Base-by-base conservation (phyloP, 2,888 invertebrate species). In the Shargacucullia verbasci region DNA sequence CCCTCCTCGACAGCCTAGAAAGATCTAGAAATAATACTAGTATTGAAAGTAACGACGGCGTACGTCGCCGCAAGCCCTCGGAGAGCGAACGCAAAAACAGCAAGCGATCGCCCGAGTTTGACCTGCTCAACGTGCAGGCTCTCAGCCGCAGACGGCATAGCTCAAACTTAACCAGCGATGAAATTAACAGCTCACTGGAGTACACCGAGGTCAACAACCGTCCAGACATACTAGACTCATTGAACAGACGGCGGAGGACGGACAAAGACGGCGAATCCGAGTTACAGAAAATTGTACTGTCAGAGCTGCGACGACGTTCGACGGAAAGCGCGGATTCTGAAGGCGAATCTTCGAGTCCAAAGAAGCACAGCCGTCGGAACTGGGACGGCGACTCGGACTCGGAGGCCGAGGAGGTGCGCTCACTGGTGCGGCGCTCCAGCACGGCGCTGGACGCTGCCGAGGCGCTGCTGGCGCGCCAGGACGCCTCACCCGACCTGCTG, bases 391-490 rank as follows among this genome's bases (percentile, higher is more conserved):
- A 94, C 75, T 95, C 96, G 45, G 96, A 96, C 79, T 96, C 96
- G 53, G 96, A 96, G 78, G 85, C 94, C 33, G 96, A 96, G 70
- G 96, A 96, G 67, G 90, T 96, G 34, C 94, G 95, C 45, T 94
- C 96, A 75, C 88, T 97, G 33, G 88, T 97, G 47, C 94, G 95
- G 43, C 95, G 95, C 58, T 96, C 96, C 20, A 92, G 94, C 70
- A 89, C 94, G 59, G 96, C 96, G 83, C 87, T 96, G 68, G 91
- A 94, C 50, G 94, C 95, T 53, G 95, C 96, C 0, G 96, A 96
- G 86, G 94, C 94, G 64, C 83, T 94, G 77, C 89, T 96, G 84
- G 89, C 92, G 54, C 92, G 90, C 13, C 91, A 91, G 69, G 91
- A 94, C 55, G 83, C 91, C 0, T 89, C 91, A 33, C 93, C 93